These are phyloP conservation scores for Sebastes vulpes DNA, from an alignment of 2,797 vertebrate species.

Conservation along the genomic window DNA sequence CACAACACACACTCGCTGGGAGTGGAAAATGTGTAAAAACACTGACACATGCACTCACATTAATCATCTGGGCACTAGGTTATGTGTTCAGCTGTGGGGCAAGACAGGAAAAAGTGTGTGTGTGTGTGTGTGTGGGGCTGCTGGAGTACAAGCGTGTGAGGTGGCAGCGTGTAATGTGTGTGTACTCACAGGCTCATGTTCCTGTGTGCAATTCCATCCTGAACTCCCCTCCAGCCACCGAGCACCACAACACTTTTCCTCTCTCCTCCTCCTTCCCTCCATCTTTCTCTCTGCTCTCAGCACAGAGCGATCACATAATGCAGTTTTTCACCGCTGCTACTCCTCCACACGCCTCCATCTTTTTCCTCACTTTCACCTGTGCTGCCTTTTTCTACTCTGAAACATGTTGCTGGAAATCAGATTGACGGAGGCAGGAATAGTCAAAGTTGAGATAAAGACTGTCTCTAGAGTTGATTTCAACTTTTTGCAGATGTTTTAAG, in stretches of 20 bases:
- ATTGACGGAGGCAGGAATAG: not conserved
- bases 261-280: slow-evolving; percentile 7
- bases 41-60: slow-evolving; percentile 68
- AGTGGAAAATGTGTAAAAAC: slow-evolving; percentile 70
- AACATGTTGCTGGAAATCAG: not conserved
- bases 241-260: slow-evolving; percentile 39
- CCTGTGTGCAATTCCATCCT: slow-evolving; percentile 53
- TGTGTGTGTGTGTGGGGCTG: not conserved
- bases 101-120: slow-evolving; percentile 23
- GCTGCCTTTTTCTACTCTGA: not conserved
- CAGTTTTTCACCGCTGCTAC: slow-evolving; percentile 11
- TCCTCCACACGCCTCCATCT: slow-evolving; percentile 34
- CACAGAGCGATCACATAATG: slow-evolving; percentile 6
- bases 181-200: slow-evolving; percentile 52
- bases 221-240: slow-evolving; percentile 58
- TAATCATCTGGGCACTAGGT: slow-evolving; percentile 69
- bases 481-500: not conserved
- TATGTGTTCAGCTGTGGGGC: slow-evolving; percentile 71
- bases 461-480: not conserved
- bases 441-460: not conserved
- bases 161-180: slow-evolving; percentile 35
- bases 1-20: slow-evolving; percentile 46
- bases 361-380: not conserved
- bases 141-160: slow-evolving; percentile 22
- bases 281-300: slow-evolving; percentile 27